phyloP scores from a whole-genome alignment of 1,140 invertebrate genomes.

The Apocrypta bakeri region DNA sequence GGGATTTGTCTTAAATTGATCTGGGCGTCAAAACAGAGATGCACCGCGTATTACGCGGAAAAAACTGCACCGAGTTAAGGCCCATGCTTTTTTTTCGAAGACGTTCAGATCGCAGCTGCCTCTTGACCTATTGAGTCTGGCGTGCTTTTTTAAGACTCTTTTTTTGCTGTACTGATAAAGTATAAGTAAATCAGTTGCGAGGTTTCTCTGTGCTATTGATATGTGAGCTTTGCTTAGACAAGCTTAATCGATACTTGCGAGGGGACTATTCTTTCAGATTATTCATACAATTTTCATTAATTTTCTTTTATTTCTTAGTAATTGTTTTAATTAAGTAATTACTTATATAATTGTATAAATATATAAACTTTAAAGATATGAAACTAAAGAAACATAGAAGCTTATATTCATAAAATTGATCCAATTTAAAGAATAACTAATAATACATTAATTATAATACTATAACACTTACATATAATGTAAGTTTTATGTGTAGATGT shows the following conservation, averaged over 20 bases:
- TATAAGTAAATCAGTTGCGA: not conserved
- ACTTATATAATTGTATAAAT: too few species aligned
- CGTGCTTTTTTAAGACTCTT: slow-evolving; percentile 3
- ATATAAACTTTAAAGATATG: too few species aligned
- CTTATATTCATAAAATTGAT: too few species aligned
- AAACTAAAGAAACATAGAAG: too few species aligned
- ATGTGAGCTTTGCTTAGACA: not conserved
- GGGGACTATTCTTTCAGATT: too few species aligned
- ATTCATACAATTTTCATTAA: too few species aligned
- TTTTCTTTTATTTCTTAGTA: too few species aligned
- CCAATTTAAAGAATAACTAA: too few species aligned
- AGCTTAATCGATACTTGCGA: not conserved
- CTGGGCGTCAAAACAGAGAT: slow-evolving; percentile 67
- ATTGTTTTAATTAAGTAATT: too few species aligned
- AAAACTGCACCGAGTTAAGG: not conserved
- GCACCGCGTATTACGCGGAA: not conserved
- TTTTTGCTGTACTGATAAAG: not conserved
- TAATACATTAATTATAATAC: too few species aligned
- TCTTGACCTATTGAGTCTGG: slow-evolving; percentile 28
- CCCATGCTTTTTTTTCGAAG: not conserved
- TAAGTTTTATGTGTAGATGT: too few species aligned
- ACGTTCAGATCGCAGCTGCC: not conserved
- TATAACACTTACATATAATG: too few species aligned
- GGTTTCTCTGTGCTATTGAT: not conserved
- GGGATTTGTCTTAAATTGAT: slow-evolving; percentile 70